Conservation (phyloP, 2,888 invertebrate species). For the Drosophila subquinaria region DNA sequence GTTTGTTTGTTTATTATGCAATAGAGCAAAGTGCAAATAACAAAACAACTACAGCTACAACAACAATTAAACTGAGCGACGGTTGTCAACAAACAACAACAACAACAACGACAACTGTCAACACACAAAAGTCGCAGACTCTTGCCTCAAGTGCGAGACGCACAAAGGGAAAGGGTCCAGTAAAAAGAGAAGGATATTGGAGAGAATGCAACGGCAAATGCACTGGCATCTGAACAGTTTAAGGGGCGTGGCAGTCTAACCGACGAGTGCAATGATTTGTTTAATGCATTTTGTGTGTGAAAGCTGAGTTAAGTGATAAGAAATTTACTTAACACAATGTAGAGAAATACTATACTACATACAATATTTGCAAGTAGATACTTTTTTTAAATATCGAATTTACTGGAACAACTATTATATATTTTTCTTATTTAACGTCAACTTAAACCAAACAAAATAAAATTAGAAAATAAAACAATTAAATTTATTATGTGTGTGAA, state of each 20-base stretch:
- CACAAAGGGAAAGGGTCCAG: slow-evolving; percentile 13
- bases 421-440: too few species aligned
- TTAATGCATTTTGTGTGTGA: slow-evolving; percentile 11
- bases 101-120: slow-evolving; percentile 25
- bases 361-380: neutral
- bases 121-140: slow-evolving; percentile 38
- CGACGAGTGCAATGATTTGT: slow-evolving; percentile 19
- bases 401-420: too few species aligned
- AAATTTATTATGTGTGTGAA: too few species aligned
- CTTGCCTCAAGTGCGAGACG: slow-evolving; percentile 16
- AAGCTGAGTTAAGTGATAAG: slow-evolving; percentile 4
- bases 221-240: slow-evolving; percentile 16
- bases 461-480: too few species aligned
- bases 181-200: neutral
- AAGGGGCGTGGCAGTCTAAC: slow-evolving; percentile 15
- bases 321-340: neutral
- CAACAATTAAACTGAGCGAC: slow-evolving; percentile 21
- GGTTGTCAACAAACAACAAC: slow-evolving; percentile 43
- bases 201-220: slow-evolving; percentile 14
- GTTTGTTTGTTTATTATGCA: slow-evolving; percentile 64
- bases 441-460: neutral
- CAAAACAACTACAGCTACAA: slow-evolving; percentile 31
- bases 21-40: slow-evolving; percentile 68
- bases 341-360: neutral
- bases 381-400: too few species aligned